Conservation (phyloP, 2,113 vertebrate genomes). For the Morone chrysops region DNA sequence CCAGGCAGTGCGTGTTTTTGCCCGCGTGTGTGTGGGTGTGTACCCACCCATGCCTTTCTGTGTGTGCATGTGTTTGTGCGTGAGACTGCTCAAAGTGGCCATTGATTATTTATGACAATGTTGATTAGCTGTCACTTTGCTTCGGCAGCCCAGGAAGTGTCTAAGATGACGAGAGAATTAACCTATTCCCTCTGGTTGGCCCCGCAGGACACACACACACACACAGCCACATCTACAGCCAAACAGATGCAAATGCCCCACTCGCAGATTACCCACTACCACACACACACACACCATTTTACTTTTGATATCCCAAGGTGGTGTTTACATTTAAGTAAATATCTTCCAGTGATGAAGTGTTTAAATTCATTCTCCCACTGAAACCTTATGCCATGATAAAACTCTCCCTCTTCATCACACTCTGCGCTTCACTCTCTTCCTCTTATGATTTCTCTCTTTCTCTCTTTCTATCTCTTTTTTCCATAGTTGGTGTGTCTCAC, state of each 20-base stretch:
- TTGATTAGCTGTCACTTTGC: constrained; percentile 90
- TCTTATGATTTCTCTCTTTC: constrained; percentile 21
- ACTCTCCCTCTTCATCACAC: constrained; percentile 55
- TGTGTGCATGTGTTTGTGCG: constrained; percentile 59
- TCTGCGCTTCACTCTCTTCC: constrained; percentile 23
- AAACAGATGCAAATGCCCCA: constrained; percentile 72
- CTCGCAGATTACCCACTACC: constrained; percentile 53
- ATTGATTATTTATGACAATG: constrained; percentile 91
- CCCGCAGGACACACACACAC: constrained; percentile 73
- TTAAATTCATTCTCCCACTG: constrained; percentile 73
- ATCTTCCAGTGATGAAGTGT: constrained; percentile 73
- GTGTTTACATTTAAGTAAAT: constrained; percentile 79
- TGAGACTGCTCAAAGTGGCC: constrained; percentile 81
- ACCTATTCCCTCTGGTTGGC: constrained; percentile 79
- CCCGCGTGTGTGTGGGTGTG: constrained; percentile 26
- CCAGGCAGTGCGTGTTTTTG: constrained; percentile 60
- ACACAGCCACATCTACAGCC: constrained; percentile 44
- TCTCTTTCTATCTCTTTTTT: constrained; percentile 28
- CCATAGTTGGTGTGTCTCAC: constrained; percentile 11
- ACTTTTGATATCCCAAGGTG: constrained; percentile 74
- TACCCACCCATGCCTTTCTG: constrained; percentile 52
- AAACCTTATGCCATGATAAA: constrained; percentile 70
- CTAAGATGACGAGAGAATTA: constrained; percentile 88
- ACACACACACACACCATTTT: constrained; percentile 59
- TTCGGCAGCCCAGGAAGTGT: constrained; percentile 85